phyloP scores from a whole-genome alignment of 2,113 vertebrate genomes.

The Noctilio leporinus region DNA sequence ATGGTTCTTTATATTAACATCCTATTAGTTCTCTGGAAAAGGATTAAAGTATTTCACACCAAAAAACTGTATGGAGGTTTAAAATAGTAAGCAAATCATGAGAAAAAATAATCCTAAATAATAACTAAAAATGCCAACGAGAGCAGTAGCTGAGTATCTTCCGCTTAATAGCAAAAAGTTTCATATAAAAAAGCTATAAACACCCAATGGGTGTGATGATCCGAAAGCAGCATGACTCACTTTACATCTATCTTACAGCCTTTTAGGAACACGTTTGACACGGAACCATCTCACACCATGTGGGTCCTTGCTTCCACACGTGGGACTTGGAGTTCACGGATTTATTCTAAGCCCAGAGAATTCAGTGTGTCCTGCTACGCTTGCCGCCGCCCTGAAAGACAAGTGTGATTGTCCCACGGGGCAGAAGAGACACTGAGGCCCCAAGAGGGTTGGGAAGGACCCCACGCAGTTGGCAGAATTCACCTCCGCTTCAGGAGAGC shows the following conservation, averaged over 20 bases:
- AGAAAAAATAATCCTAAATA: background rate
- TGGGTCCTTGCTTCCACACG: background rate
- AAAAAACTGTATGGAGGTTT: background rate
- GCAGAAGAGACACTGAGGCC: background rate
- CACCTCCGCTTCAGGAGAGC: too few species aligned
- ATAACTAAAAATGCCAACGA: background rate
- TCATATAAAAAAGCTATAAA: background rate
- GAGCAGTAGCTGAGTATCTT: background rate
- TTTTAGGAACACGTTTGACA: background rate
- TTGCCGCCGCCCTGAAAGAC: background rate
- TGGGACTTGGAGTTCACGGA: background rate
- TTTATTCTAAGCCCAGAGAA: background rate
- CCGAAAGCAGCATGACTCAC: background rate
- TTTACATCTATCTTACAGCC: background rate
- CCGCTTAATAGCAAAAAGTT: background rate
- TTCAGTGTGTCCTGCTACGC: background rate
- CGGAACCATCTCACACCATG: background rate
- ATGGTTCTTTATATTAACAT: background rate
- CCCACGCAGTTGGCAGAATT: accelerated
- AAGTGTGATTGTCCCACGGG: too few species aligned
- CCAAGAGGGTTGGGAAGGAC: background rate
- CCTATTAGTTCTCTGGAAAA: background rate
- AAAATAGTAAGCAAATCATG: background rate
- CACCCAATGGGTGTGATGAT: background rate
- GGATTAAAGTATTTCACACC: background rate